phyloP scores from a whole-genome alignment of 2,113 vertebrate genomes.

The Archilochus colubris region DNA sequence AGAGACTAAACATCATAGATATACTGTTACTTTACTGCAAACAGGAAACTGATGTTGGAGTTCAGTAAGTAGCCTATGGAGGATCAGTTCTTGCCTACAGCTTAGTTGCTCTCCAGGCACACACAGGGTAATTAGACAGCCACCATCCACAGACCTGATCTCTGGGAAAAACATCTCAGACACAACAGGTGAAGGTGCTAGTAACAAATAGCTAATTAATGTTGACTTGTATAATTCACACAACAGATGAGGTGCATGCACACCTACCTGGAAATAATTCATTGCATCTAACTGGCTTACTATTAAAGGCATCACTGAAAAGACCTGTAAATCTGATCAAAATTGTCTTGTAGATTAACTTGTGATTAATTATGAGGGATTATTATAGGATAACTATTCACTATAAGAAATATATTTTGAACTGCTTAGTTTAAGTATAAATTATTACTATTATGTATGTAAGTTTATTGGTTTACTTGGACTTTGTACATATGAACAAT shows the following conservation, averaged over 20 bases:
- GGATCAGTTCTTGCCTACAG: neutral
- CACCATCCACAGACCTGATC: neutral
- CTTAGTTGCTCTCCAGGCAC: neutral
- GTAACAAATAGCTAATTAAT: neutral
- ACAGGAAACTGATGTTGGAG: neutral
- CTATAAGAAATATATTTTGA: neutral
- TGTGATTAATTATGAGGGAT: neutral
- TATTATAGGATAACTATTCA: neutral
- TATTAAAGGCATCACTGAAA: neutral
- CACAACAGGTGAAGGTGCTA: neutral
- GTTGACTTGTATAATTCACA: neutral
- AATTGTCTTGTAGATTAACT: neutral
- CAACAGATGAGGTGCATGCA: neutral
- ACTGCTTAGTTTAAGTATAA: no score
- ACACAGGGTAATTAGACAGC: neutral
- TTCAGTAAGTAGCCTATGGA: neutral
- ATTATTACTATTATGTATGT: neutral
- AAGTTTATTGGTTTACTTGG: neutral
- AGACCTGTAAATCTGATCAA: neutral
- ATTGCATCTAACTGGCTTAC: neutral
- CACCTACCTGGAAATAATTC: neutral
- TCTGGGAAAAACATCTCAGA: neutral
- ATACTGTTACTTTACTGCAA: neutral
- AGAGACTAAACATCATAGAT: neutral
- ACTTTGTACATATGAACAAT: neutral